Conservation (phyloP, 1,140 invertebrate species). For the Drosophila takahashii region DNA sequence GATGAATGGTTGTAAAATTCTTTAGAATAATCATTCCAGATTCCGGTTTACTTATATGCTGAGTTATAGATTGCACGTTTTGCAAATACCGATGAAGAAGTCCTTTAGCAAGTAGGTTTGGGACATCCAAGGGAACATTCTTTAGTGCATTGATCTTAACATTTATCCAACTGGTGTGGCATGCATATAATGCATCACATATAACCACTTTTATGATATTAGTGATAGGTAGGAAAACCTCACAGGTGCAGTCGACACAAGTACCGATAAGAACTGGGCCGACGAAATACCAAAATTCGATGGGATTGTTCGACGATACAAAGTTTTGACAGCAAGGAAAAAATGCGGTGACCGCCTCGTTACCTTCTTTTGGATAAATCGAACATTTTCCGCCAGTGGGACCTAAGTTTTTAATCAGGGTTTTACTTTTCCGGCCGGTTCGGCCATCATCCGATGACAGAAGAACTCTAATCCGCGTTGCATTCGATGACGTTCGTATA, state of each 20-base stretch:
- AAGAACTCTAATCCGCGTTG: background rate
- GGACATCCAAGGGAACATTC: slow-evolving; percentile 1
- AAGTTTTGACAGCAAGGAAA: slow-evolving; percentile 39
- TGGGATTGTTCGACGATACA: background rate
- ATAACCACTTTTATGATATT: slow-evolving; percentile 23
- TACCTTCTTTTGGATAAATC: slow-evolving; percentile 14
- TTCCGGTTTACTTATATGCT: background rate
- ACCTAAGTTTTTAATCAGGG: background rate
- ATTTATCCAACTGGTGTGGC: slow-evolving; percentile 1
- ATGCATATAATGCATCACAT: slow-evolving; percentile 31
- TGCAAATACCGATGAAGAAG: background rate
- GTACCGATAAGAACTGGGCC: slow-evolving; percentile 14
- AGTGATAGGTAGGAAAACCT: slow-evolving; percentile 11
- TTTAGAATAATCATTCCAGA: background rate
- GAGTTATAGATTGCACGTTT: slow-evolving; percentile 13
- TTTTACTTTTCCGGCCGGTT: background rate
- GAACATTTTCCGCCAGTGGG: slow-evolving; percentile 13
- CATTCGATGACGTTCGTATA: background rate
- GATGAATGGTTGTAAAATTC: background rate
- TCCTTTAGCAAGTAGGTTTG: background rate
- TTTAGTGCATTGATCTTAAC: slow-evolving; percentile 25
- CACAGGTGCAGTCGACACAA: slow-evolving; percentile 34
- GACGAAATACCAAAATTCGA: slow-evolving; percentile 46
- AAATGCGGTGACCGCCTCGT: slow-evolving; percentile 34
- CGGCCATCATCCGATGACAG: slow-evolving; percentile 11